Evolutionary conservation across 2,113 vertebrate species (phyloP).

Genomic region (Carassius carassius): DNA sequence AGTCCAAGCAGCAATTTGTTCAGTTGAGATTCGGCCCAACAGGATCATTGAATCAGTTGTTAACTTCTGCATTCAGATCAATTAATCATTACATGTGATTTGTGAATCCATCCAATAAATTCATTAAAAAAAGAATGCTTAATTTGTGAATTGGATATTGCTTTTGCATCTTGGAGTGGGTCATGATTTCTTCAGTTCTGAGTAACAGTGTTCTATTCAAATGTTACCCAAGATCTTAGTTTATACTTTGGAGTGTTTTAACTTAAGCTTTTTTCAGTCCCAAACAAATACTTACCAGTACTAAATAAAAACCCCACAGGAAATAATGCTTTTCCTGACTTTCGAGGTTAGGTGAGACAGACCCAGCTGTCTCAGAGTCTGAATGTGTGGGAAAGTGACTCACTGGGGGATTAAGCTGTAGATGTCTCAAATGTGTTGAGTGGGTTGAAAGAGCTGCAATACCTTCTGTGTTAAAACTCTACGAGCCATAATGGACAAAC

Average conservation of each 20-base stretch:
- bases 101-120: too few species aligned
- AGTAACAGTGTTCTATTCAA: neutral
- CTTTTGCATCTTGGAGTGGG: neutral
- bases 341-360: neutral
- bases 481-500: neutral
- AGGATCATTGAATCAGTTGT: too few species aligned
- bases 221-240: neutral
- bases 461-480: neutral
- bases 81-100: too few species aligned
- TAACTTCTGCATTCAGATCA: too few species aligned
- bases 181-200: neutral
- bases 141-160: too few species aligned
- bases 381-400: conserved; percentile 3
- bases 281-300: neutral
- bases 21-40: too few species aligned
- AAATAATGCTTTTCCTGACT: neutral
- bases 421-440: conserved; percentile 3
- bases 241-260: neutral
- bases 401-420: neutral
- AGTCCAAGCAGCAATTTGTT: too few species aligned
- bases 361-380: neutral
- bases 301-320: neutral
- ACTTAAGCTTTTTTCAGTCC: neutral
- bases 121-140: too few species aligned
- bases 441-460: neutral